Conservation (phyloP, 2,113 vertebrate genomes). For the Labeo rohita region DNA sequence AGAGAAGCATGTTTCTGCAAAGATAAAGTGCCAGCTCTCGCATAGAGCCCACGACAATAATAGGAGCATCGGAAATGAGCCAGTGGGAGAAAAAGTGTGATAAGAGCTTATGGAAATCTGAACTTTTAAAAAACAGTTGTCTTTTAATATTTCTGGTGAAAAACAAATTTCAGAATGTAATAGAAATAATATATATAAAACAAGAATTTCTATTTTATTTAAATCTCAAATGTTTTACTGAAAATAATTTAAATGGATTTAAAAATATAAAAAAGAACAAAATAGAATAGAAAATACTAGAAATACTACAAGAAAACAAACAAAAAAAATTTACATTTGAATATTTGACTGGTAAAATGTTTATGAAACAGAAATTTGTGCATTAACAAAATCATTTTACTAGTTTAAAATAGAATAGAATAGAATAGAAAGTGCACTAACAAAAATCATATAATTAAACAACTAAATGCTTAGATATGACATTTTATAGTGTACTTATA, state of each 20-base stretch:
- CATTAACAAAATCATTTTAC: too few relatives aligned
- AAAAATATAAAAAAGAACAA: background rate
- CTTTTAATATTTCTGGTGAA: background rate
- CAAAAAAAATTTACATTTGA: too few relatives aligned
- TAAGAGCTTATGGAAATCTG: background rate
- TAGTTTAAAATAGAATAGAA: too few relatives aligned
- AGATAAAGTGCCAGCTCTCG: slow-evolving; percentile 22
- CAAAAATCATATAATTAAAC: too few relatives aligned
- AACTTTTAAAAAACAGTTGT: background rate
- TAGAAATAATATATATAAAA: background rate
- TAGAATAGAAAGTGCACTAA: too few relatives aligned
- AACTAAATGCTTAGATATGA: too few relatives aligned
- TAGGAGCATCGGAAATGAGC: slow-evolving; percentile 6
- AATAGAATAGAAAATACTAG: background rate
- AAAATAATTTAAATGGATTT: background rate
- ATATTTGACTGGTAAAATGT: too few relatives aligned
- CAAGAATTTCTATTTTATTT: background rate
- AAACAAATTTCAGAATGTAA: background rate
- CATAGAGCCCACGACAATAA: slow-evolving; percentile 6
- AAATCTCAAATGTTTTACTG: background rate
- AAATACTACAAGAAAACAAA: too few relatives aligned
- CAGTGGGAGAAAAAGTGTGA: slow-evolving; percentile 21
- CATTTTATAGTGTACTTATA: too few relatives aligned
- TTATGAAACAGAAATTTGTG: too few relatives aligned
- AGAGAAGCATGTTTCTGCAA: slow-evolving; percentile 22